Evolutionary conservation across 2,797 vertebrate species (phyloP).

Genomic region (Acanthis flammea): DNA sequence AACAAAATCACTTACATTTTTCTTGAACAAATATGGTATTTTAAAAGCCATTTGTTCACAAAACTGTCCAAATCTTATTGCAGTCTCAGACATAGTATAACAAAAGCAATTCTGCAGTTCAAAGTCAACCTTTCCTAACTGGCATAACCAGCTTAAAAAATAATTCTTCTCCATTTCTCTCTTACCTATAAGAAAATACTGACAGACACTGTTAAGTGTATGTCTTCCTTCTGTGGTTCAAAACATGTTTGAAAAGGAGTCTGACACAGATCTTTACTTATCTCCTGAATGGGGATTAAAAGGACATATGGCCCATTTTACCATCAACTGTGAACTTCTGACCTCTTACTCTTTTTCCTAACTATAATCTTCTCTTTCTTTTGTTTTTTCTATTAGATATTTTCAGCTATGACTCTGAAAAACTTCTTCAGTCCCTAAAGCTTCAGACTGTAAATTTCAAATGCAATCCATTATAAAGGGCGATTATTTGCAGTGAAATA

Average conservation of each 20-base stretch:
- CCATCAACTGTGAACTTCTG: not conserved
- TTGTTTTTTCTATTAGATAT: not conserved
- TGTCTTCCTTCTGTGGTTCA: not conserved
- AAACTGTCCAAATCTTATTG: not conserved
- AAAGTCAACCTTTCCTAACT: constrained; percentile 37
- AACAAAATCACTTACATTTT: not conserved
- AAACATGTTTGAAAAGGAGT: not conserved
- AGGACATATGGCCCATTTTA: not conserved
- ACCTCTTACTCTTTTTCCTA: not conserved
- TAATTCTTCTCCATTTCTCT: not conserved
- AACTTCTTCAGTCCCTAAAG: not conserved
- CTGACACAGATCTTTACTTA: not conserved
- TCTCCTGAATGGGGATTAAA: not conserved
- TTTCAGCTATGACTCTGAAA: not conserved
- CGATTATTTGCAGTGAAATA: not conserved
- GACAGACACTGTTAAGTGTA: not conserved
- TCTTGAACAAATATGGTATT: not conserved
- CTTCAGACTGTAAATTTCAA: not conserved
- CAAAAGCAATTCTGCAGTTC: not conserved
- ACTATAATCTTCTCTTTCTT: not conserved
- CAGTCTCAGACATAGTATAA: not conserved
- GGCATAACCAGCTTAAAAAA: constrained; percentile 18
- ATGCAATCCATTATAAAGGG: not conserved
- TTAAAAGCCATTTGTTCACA: not conserved
- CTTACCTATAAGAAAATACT: not conserved